Evolutionary conservation across 1,140 invertebrate genomes (phyloP).

Genomic region (Aphis craccivora): DNA sequence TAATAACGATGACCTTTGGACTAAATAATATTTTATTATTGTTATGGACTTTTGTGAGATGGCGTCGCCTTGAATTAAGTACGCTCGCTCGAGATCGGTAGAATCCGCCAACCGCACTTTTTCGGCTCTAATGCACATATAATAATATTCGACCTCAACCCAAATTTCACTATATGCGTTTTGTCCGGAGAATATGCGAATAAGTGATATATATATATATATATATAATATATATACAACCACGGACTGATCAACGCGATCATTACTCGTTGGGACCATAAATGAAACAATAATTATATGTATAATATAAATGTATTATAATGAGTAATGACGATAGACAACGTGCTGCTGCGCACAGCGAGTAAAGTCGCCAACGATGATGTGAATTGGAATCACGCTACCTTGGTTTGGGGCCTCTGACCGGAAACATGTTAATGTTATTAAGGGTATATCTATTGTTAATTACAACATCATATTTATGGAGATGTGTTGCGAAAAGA

Average conservation of each 20-base stretch:
- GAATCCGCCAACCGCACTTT: not conserved
- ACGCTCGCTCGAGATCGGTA: not conserved
- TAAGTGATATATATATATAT: not conserved
- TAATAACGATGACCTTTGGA: not conserved
- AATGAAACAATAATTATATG: not conserved
- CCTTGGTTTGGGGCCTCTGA: not conserved
- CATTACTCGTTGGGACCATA: not conserved
- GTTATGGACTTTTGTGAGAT: not conserved
- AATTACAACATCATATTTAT: not conserved
- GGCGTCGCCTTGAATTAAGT: conserved; percentile 12
- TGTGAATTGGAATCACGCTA: not conserved
- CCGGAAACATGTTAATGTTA: not conserved
- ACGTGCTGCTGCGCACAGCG: not conserved
- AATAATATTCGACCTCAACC: conserved; percentile 30
- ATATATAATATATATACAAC: not conserved
- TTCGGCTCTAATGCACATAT: not conserved
- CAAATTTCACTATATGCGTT: not conserved
- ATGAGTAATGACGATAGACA: not conserved
- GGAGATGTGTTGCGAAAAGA: not conserved
- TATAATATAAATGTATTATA: not conserved
- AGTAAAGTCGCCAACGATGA: not conserved
- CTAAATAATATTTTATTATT: not conserved
- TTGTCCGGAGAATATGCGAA: not conserved
- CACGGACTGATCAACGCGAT: not conserved
- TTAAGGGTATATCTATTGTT: not conserved